Base-by-base conservation (phyloP, 2,888 invertebrate genomes). In the Enoplolaimus lenunculus region DNA sequence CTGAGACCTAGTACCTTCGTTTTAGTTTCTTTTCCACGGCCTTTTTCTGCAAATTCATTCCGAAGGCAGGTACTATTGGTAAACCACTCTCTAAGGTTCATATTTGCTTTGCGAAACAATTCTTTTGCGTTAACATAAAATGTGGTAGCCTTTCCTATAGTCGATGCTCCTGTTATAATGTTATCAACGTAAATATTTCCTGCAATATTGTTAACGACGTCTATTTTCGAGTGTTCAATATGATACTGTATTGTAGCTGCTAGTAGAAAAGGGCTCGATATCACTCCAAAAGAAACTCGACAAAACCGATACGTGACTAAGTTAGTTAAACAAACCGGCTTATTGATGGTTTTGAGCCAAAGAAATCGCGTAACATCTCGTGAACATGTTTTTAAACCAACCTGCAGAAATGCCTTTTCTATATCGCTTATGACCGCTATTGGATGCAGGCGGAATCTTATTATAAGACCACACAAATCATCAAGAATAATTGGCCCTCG, bases 291-390 rank as follows among this genome's bases (percentile, higher is more conserved):
- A 66, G 34, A 34, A 29, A 66, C 67, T 7, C 67, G 2, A 34
- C 67, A 66, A 66, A 66, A 66, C 26, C 67, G 67, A 31, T 66
- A 66, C n/a, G 3, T 31, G n/a, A 30, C 30, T n/a, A 66, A 31
- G 31, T 66, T 66, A 13, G 7, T 66, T n/a, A 7, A 21, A 3
- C 13, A 21, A 29, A 30, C 26, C 3, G 67, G 33, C 2, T 29
- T n/a, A 13, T 66, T 7, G 2, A 3, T 7, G 34, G 30, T 34
- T 34, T 31, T 21, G 0, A 72, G 28, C 75, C 75, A 75, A 0
- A 75, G 26, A 28, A 75, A 75, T 3, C 74, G 34, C 28, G 66
- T 67, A 0, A 68, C 70, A 28, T 75, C 73, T 26, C 74, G 35
- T 7, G 31, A 31, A 69, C 71, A 1, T 66, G 69, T 60, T 69